These are phyloP conservation scores for Anomalospiza imberbis DNA, from an alignment of 2,797 vertebrate genomes.

Conservation along the genomic window DNA sequence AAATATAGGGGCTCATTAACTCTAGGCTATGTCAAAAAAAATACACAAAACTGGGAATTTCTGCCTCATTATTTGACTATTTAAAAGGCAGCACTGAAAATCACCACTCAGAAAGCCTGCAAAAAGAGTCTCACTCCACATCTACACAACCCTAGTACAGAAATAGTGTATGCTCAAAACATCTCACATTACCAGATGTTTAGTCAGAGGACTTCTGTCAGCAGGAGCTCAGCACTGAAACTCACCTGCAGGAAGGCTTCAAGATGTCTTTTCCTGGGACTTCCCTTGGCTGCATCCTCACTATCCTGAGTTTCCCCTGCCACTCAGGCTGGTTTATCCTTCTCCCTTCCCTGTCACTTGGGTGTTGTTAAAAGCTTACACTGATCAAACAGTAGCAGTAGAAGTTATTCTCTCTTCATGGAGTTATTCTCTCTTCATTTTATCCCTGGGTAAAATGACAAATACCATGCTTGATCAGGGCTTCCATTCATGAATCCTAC, in stretches of 20 bases:
- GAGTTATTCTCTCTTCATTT: no score
- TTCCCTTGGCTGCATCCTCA: background rate
- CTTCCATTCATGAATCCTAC: background rate
- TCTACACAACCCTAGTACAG: background rate
- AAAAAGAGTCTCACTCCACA: background rate
- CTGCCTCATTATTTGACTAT: background rate
- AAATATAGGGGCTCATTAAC: background rate
- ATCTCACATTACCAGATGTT: background rate
- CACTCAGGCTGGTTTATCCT: accelerated
- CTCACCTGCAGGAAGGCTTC: background rate
- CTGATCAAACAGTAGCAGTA: background rate
- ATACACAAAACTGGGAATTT: background rate
- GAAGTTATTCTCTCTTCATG: background rate
- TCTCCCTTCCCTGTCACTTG: background rate
- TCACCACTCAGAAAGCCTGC: background rate
- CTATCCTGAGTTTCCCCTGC: background rate
- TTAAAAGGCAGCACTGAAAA: background rate
- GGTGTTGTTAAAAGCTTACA: background rate
- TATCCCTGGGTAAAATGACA: background rate
- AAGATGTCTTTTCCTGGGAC: background rate
- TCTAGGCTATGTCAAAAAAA: background rate
- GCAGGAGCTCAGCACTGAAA: background rate
- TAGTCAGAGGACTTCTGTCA: background rate
- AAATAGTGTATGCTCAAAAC: background rate
- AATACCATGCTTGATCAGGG: background rate